Percentiles rank a stretch among this genome's conserved stretches.
phyloP scores from a whole-genome alignment of 2,113 vertebrate species.

The Dasypus novemcinctus region DNA sequence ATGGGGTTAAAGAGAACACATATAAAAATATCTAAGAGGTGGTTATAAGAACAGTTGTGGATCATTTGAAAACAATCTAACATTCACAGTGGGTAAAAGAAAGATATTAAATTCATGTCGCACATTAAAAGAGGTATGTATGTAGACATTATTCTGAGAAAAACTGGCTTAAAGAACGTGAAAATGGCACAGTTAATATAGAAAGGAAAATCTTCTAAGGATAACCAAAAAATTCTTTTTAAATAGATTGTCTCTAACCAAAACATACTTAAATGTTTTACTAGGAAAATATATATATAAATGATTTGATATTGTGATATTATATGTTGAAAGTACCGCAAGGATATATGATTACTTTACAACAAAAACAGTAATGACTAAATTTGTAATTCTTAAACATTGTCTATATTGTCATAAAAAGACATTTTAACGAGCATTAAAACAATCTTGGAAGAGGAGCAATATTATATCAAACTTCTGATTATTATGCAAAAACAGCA shows the following conservation, averaged over 20 bases:
- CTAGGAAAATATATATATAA: constrained; percentile 85
- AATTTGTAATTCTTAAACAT: constrained; percentile 94
- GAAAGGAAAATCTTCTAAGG: constrained; percentile 67
- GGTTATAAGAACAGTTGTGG: constrained; percentile 76
- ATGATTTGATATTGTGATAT: constrained; percentile 86
- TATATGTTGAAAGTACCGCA: constrained; percentile 89
- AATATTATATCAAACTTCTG: constrained; percentile 44
- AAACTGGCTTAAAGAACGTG: constrained; percentile 74
- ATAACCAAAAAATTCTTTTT: constrained; percentile 65
- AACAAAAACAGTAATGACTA: constrained; percentile 85
- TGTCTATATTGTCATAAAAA: constrained; percentile 93
- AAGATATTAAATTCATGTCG: constrained; percentile 77
- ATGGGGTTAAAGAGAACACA: constrained; percentile 64
- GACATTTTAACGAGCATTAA: constrained; percentile 87
- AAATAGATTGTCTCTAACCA: constrained; percentile 84
- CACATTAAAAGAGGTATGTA: constrained; percentile 73
- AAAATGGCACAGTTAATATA: constrained; percentile 74
- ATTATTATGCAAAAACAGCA: constrained; percentile 44
- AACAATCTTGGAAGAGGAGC: constrained; percentile 78
- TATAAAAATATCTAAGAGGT: constrained; percentile 75
- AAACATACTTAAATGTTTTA: constrained; percentile 82
- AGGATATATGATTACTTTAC: constrained; percentile 92
- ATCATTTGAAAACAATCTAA: constrained; percentile 72
- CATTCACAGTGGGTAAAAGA: constrained; percentile 81
- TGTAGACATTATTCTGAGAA: constrained; percentile 75